Percentiles rank a stretch among this genome's conserved stretches.
phyloP scores from a whole-genome alignment of 1,140 invertebrate species.

The Colletes latitarsis region DNA sequence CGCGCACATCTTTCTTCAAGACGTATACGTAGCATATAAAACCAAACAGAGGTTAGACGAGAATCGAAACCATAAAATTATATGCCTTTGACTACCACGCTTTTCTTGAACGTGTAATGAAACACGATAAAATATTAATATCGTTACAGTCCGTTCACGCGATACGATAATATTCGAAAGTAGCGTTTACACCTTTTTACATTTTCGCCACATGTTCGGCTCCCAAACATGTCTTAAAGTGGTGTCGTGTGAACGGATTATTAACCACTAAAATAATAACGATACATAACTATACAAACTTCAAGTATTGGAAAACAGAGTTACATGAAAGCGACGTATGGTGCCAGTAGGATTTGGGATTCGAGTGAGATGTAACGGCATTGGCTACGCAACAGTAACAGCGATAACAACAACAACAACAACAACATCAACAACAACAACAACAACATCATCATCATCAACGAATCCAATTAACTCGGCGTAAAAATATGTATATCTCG shows the following conservation, averaged over 20 bases:
- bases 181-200: too few species aligned
- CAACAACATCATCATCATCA: neutral
- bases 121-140: neutral
- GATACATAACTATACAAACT: neutral
- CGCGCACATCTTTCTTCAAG: too few species aligned
- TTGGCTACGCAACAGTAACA: neutral
- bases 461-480: neutral
- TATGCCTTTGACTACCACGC: too few species aligned
- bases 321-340: neutral
- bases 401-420: neutral
- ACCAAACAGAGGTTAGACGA: too few species aligned
- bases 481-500: conserved; percentile 30
- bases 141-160: too few species aligned
- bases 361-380: neutral
- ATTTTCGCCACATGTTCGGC: too few species aligned
- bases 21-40: too few species aligned
- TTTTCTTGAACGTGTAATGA: too few species aligned
- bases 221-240: too few species aligned
- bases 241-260: too few species aligned
- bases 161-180: too few species aligned
- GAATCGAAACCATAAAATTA: too few species aligned
- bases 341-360: neutral
- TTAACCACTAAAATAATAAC: neutral
- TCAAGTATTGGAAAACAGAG: neutral
- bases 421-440: neutral